Percentiles rank a stretch among this genome's conserved stretches.
These are phyloP conservation scores for Eudemis profundana DNA, from an alignment of 2,888 invertebrate species.

Conservation along the genomic window DNA sequence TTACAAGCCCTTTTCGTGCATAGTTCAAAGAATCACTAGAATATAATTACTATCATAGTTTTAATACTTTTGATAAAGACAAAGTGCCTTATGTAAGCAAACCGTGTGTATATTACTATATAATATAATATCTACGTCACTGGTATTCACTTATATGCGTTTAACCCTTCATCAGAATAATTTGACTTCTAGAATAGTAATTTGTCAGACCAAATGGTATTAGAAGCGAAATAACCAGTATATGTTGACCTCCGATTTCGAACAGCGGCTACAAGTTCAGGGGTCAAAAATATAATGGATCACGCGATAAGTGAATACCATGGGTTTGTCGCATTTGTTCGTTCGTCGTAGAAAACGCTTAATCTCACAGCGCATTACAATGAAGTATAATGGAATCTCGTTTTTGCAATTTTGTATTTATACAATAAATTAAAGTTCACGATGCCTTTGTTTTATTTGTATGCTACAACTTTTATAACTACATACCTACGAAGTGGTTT, in stretches of 20 bases:
- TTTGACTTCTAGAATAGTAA: no score
- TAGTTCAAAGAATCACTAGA: background rate
- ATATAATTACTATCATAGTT: background rate
- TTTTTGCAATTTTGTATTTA: constrained; percentile 55
- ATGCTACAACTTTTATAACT: no score
- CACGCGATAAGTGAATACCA: background rate
- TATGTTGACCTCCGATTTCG: no score
- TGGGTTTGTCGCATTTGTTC: constrained; percentile 25
- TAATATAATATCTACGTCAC: no score
- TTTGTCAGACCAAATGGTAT: no score
- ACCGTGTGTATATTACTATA: no score
- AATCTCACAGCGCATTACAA: constrained; percentile 33
- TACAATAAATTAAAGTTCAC: constrained; percentile 48
- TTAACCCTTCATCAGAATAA: no score
- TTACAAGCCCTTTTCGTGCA: background rate
- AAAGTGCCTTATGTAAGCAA: constrained; percentile 5
- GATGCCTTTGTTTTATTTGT: constrained; percentile 11
- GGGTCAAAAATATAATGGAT: background rate
- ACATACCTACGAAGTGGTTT: no score
- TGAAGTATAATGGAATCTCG: constrained; percentile 55
- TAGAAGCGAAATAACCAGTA: no score
- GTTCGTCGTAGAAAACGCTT: constrained; percentile 34
- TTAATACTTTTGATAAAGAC: constrained; percentile 3
- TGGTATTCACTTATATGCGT: no score
- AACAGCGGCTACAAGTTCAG: no score